Conservation (phyloP, 2,113 vertebrate genomes). For the Bothrops jararaca region DNA sequence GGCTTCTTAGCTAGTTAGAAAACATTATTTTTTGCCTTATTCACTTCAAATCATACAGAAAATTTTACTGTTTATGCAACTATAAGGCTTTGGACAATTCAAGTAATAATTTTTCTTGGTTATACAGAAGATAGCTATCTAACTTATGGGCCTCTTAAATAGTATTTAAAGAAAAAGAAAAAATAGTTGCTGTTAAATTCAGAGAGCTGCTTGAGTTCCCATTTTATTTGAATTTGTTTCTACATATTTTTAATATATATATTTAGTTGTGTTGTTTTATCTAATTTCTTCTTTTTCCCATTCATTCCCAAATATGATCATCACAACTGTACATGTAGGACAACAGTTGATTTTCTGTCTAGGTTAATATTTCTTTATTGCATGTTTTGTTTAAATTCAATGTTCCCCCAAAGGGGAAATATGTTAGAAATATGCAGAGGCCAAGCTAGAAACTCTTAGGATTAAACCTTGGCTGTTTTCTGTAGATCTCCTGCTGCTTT, state of each 20-base stretch:
- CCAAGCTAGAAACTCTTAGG: neutral
- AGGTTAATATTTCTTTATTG: conserved; percentile 9
- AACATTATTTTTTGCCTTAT: neutral
- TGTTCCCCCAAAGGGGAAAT: conserved; percentile 26
- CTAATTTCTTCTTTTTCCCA: neutral
- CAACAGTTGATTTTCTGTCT: neutral
- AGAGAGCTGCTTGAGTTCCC: neutral
- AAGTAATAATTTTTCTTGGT: neutral
- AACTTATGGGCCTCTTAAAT: neutral
- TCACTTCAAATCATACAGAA: neutral
- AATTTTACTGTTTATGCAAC: neutral
- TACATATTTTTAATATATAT: neutral
- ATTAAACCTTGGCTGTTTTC: conserved; percentile 9
- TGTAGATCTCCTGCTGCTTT: neutral
- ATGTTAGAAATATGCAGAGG: neutral
- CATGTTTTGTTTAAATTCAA: neutral
- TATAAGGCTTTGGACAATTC: neutral
- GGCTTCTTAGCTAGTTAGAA: neutral
- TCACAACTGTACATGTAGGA: neutral
- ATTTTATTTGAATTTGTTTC: neutral
- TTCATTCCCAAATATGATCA: neutral
- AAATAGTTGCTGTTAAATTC: neutral
- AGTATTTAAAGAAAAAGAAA: neutral
- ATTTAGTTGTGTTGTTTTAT: neutral
- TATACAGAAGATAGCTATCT: neutral